Evolutionary conservation across 1,140 invertebrate species (phyloP).

Genomic region (Zaprionus davidi): DNA sequence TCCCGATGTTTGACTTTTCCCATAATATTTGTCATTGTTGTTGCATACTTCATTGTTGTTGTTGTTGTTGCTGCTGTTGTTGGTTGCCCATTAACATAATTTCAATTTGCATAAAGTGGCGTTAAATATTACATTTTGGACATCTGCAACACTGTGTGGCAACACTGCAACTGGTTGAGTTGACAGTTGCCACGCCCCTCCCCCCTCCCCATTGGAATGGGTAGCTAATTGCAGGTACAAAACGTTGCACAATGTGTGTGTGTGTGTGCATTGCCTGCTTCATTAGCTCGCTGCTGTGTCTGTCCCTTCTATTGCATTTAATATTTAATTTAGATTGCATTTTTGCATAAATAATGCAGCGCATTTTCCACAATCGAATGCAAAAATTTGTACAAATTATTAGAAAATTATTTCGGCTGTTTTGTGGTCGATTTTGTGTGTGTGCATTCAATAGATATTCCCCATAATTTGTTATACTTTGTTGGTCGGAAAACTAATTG

Average conservation of each 20-base stretch:
- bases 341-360: slow-evolving; percentile 62
- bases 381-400: slow-evolving; percentile 54
- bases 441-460: slow-evolving; percentile 21
- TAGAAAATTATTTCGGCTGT: slow-evolving; percentile 60
- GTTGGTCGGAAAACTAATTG: slow-evolving; percentile 37
- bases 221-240: slow-evolving; percentile 75
- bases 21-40: slow-evolving; percentile 41
- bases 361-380: slow-evolving; percentile 34
- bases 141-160: slow-evolving; percentile 32
- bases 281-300: slow-evolving; percentile 29
- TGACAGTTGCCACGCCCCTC: slow-evolving; percentile 31
- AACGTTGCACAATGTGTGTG: slow-evolving; percentile 48
- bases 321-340: slow-evolving; percentile 75
- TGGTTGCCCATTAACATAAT: slow-evolving; percentile 77
- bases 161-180: slow-evolving; percentile 41
- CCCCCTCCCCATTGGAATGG: background rate
- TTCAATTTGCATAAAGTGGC: slow-evolving; percentile 81
- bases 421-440: slow-evolving; percentile 50
- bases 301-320: slow-evolving; percentile 10
- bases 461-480: slow-evolving; percentile 15
- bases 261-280: slow-evolving; percentile 54
- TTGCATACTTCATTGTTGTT: slow-evolving; percentile 3
- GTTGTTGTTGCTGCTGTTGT: slow-evolving; percentile 39
- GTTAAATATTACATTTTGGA: slow-evolving; percentile 80
- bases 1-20: slow-evolving; percentile 36